Conservation (phyloP, 53 echinoderm and acorn worm species). For the Stichopus horrens region DNA sequence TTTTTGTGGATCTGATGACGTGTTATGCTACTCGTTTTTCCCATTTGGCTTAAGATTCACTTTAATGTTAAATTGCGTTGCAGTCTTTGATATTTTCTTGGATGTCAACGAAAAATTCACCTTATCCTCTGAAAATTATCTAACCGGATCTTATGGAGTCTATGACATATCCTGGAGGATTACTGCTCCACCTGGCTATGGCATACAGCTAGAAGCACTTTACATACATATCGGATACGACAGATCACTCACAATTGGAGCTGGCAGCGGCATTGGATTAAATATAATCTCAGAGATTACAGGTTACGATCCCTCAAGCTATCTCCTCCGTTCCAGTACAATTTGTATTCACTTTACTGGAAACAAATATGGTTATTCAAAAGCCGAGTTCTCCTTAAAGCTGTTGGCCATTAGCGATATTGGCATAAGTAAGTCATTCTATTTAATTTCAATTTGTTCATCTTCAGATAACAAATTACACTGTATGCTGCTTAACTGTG, state of each 20-base stretch:
- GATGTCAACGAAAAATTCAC: not conserved
- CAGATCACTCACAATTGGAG: not conserved
- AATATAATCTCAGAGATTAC: not conserved
- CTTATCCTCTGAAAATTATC: constrained; percentile 1
- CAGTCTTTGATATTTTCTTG: not conserved
- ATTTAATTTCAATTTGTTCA: too few relatives aligned
- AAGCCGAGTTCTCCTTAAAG: not conserved
- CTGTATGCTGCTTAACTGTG: too few relatives aligned
- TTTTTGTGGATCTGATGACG: too few relatives aligned
- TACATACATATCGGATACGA: not conserved
- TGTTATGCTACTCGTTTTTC: too few relatives aligned
- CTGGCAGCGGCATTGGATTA: not conserved
- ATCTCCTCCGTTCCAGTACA: constrained; percentile 23
- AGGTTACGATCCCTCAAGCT: not conserved
- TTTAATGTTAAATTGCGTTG: not conserved
- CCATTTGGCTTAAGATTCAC: too few relatives aligned
- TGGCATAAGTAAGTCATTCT: constrained; percentile 16
- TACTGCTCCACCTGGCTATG: constrained; percentile 7
- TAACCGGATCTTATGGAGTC: not conserved
- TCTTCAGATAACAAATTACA: too few relatives aligned
- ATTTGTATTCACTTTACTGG: not conserved
- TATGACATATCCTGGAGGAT: not conserved
- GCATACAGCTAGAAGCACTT: constrained; percentile 1
- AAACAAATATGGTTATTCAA: not conserved
- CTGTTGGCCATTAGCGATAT: not conserved